Base-by-base conservation (phyloP, 2,888 invertebrate species). In the Synergus japonicus region DNA sequence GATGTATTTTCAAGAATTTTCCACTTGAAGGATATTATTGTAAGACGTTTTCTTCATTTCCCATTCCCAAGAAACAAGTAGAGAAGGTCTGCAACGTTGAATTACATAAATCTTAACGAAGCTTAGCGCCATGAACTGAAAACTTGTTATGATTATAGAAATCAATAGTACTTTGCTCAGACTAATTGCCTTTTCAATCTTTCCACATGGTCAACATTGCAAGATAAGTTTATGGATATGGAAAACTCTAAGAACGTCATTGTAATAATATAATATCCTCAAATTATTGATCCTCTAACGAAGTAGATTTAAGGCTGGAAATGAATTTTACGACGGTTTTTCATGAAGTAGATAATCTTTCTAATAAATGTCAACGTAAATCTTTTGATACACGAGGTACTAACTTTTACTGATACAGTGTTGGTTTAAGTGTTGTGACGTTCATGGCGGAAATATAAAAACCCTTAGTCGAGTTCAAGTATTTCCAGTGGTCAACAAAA, bases 361-460 rank as follows among this genome's bases (percentile, higher is more conserved):
- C 54, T 73, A 73, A 73, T 73, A 73, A 73, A 73, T 54, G 73
- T 73, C 73, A 49, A 54, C 73, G n/a, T 73, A 73, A 73, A 73
- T 73, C 73, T 73, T 58, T 8, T 9, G 37, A 10, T 54, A 49
- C 73, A 54, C 13, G 73, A 73, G 37, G 73, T 54, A 73, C 73
- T 73, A 73, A 73, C 73, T 73, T 73, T 73, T 37, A 73, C 54
- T 73, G 73, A 73, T 73, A 73, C 54, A 73, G 37, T n/a, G 37
- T 41, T 73, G 73, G 49, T 54, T 73, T 49, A 73, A 73, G 73
- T 73, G n/a, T 73, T 29, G 22, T 41, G 73, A 73, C 49, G 29
- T 73, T 73, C 54, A 73, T 49, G n/a, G 49, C 73, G 37, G 49
- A 49, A 54, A 54, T 37, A 54, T 9, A 73, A 54, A 54, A n/a